These are phyloP conservation scores for Tetramorium parvispinum DNA, from an alignment of 1,140 invertebrate species.

Conservation along the genomic window DNA sequence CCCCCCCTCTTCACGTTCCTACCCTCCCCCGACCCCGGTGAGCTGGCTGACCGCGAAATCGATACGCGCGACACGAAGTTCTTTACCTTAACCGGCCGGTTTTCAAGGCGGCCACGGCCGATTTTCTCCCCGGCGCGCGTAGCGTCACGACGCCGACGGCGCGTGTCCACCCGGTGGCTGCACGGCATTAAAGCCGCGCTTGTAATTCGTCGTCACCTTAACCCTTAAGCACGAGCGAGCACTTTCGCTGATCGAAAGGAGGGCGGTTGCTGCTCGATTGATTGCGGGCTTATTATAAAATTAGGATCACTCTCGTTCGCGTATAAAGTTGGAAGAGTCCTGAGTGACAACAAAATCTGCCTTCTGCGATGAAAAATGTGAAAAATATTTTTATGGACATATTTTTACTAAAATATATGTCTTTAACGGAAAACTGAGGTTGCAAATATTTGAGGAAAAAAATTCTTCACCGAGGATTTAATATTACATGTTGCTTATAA, in stretches of 20 bases:
- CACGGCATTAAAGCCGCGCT: conserved; percentile 43
- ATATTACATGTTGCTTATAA: neutral
- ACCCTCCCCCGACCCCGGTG: conserved; percentile 65
- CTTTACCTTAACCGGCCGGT: conserved; percentile 74
- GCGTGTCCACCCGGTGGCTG: conserved; percentile 10
- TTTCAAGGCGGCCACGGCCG: conserved; percentile 61
- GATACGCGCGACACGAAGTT: conserved; percentile 78
- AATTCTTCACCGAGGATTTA: neutral
- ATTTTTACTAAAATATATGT: neutral
- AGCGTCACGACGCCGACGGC: neutral
- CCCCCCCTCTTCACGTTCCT: neutral
- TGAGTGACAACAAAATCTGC: neutral
- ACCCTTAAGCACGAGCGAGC: conserved; percentile 11
- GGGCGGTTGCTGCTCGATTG: conserved; percentile 6
- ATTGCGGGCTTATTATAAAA: conserved; percentile 14
- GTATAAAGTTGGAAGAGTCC: neutral
- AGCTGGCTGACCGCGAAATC: conserved; percentile 71
- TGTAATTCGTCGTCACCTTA: conserved; percentile 54
- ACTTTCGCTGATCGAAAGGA: conserved; percentile 39
- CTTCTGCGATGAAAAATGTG: neutral
- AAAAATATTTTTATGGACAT: neutral
- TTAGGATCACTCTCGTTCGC: neutral
- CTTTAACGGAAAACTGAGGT: neutral
- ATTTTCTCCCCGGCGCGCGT: conserved; percentile 5
- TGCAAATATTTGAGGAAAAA: neutral